A percentile compares a stretch with the other conserved stretches of the same genome.
Evolutionary conservation across 2,888 invertebrate genomes (phyloP).

Genomic region (Alviniconcha strummeri): DNA sequence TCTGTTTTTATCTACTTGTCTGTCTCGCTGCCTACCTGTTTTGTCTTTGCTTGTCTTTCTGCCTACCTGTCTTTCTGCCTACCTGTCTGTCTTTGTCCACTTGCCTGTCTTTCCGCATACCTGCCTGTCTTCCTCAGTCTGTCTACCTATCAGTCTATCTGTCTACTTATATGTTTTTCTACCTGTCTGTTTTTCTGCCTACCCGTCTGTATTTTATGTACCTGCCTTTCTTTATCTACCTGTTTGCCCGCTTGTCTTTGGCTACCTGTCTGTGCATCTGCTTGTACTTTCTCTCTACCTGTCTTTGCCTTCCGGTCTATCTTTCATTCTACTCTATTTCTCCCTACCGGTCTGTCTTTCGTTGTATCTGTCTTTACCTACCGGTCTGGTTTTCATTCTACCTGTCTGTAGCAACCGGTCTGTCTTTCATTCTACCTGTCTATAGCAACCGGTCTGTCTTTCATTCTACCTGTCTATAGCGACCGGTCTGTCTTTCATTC

Average conservation of each 20-base stretch:
- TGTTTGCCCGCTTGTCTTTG: neutral
- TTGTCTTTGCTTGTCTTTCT: neutral
- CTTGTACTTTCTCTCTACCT: conserved; percentile 7
- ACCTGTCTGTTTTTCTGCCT: neutral
- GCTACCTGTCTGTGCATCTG: too few species aligned
- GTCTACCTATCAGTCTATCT: neutral
- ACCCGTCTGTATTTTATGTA: neutral
- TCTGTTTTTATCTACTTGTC: conserved; percentile 1
- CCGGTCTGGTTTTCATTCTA: neutral
- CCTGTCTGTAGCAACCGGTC: neutral
- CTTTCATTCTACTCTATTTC: too few species aligned
- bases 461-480: neutral
- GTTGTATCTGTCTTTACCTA: neutral
- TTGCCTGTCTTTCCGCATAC: neutral
- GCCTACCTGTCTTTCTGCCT: conserved; percentile 6
- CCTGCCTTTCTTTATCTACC: neutral
- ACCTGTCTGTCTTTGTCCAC: neutral
- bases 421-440: neutral
- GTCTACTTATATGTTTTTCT: neutral
- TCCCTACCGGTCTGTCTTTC: neutral
- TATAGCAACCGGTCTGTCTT: neutral
- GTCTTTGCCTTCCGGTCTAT: conserved; percentile 1
- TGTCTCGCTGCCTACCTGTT: neutral
- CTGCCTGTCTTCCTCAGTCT: neutral
- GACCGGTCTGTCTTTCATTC: neutral